Conservation (phyloP, 64 coral and sea anemone species). For the Acropora tenuis region DNA sequence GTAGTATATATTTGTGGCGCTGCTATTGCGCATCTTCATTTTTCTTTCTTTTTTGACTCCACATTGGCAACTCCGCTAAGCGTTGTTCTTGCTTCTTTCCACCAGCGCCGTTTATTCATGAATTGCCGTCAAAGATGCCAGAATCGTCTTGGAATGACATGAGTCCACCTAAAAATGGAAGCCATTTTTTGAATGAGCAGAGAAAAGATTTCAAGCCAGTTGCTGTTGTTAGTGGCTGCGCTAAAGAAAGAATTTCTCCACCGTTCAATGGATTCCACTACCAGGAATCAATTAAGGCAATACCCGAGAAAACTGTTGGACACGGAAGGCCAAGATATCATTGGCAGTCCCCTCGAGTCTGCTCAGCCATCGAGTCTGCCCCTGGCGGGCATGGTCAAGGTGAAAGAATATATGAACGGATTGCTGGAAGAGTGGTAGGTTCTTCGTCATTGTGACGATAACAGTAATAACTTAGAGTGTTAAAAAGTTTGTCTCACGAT, state of each 20-base stretch:
- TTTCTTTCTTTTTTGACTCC: not conserved
- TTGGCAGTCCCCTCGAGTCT: not conserved
- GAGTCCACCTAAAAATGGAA: not conserved
- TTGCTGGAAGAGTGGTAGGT: not conserved
- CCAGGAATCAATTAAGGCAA: not conserved
- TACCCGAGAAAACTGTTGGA: slow-evolving; percentile 14
- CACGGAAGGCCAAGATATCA: slow-evolving; percentile 12
- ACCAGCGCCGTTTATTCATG: not conserved
- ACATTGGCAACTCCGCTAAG: not conserved
- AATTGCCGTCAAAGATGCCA: not conserved
- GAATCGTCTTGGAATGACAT: not conserved
- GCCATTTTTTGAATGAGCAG: not conserved
- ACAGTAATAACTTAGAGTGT: too few relatives aligned
- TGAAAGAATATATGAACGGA: not conserved
- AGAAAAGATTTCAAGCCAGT: not conserved
- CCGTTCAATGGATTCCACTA: slow-evolving; percentile 2
- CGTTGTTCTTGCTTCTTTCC: not conserved
- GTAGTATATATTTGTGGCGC: too few relatives aligned
- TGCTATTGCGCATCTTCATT: too few relatives aligned
- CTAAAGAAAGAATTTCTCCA: not conserved
- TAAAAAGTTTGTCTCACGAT: too few relatives aligned
- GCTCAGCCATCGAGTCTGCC: not conserved
- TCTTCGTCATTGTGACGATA: too few relatives aligned
- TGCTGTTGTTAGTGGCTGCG: not conserved
- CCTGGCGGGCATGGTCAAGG: not conserved